Evolutionary conservation across 2,888 invertebrate species (phyloP).

Genomic region (Thymelicus lineola): DNA sequence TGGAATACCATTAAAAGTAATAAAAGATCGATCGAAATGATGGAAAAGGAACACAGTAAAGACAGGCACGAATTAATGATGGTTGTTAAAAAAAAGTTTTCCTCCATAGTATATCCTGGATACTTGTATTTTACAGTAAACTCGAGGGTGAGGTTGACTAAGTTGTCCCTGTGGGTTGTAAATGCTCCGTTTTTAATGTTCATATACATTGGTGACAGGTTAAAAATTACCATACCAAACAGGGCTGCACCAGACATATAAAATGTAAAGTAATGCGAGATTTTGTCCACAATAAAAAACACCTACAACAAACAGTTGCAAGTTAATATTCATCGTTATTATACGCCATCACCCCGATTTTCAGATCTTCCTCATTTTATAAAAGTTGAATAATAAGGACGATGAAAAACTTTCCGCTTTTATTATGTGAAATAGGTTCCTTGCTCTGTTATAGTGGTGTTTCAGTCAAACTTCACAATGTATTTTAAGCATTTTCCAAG

Average conservation of each 20-base stretch:
- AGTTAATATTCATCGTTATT: not conserved
- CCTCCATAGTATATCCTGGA: conserved; percentile 8
- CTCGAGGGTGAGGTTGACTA: not conserved
- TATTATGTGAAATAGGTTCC: too few relatives aligned
- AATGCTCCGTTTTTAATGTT: conserved; percentile 19
- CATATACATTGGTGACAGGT: conserved; percentile 18
- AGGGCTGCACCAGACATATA: not conserved
- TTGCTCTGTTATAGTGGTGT: too few relatives aligned
- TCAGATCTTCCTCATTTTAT: too few relatives aligned
- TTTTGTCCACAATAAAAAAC: not conserved
- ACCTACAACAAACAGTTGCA: not conserved
- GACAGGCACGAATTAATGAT: conserved; percentile 14
- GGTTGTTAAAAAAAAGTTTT: not conserved
- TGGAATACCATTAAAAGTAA: conserved; percentile 19
- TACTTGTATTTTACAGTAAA: conserved; percentile 15
- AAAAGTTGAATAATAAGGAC: too few relatives aligned
- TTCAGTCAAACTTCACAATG: not conserved
- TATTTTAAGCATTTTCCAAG: not conserved
- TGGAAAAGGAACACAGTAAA: not conserved
- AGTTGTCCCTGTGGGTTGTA: conserved; percentile 5
- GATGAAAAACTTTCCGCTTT: too few relatives aligned
- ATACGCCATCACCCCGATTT: too few relatives aligned
- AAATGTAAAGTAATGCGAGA: conserved; percentile 10
- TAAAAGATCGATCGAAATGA: conserved; percentile 11
- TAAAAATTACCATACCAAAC: not conserved